Evolutionary conservation across 1,140 invertebrate species (phyloP), one percentile per base, ranked within the genome.

Genomic region (Penaeus indicus): DNA sequence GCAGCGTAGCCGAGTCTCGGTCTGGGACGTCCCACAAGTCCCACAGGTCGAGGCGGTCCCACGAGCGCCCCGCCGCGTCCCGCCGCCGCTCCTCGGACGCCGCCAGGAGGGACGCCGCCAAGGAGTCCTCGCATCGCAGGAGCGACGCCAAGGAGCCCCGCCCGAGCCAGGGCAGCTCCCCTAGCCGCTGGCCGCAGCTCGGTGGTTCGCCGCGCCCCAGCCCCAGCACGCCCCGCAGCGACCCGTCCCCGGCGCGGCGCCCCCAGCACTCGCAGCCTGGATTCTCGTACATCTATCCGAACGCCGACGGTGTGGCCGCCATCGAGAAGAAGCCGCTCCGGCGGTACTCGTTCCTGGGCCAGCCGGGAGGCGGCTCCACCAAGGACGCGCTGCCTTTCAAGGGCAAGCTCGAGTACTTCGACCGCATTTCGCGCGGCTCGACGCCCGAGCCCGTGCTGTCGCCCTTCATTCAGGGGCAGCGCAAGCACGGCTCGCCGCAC

Each of bases 271-370:
- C 77, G 42, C 87, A 83, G 21, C 87, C 87, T 25, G 87, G 87
- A 3, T 88, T 88, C 42, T 88, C 87, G n/a, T 88, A 88, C 38
- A 84, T 88, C n/a, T 88, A 88, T 62, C 87, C 87, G 16, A 88
- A 88, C 61, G 54, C 79, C 13, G 87, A 88, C 19, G 81, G 67
- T 3, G 67, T 32, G 27, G 77, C 77, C 32, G 61, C 63, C 10
- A n/a, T 42, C 8, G 81, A 78, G 72, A 83, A 77, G 47, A 27
- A 27, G 18, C 75, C 75, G n/a, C 11, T 79, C 18, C 86, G 80
- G 5, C 67, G 87, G 38, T 78, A 62, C 25, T 78, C 81, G 1
- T 83, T 84, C 60, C 19, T 84, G 38, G 69, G 54, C 19, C 69
- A 47, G 3, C 42, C 87, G 10, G 77, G 22, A 4, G n/a, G 25